Percentiles rank a stretch among this genome's conserved stretches.
phyloP scores from a whole-genome alignment of 1,140 invertebrate species.

The Cotesia typhae region DNA sequence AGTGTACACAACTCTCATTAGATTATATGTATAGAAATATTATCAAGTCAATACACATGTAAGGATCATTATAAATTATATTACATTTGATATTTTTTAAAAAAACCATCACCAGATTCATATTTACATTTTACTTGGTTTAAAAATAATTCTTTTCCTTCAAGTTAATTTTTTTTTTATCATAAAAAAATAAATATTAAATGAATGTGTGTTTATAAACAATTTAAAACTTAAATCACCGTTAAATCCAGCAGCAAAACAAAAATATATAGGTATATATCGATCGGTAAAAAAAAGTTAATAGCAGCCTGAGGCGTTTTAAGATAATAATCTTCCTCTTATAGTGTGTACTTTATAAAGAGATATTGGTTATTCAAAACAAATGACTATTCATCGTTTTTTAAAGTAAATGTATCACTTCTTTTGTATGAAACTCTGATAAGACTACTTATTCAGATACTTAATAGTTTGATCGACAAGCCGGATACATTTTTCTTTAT shows the following conservation, averaged over 20 bases:
- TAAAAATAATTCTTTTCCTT: no score
- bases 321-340: background rate
- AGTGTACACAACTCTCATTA: no score
- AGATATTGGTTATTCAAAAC: background rate
- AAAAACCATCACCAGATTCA: no score
- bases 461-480: conserved; percentile 3
- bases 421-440: conserved; percentile 7
- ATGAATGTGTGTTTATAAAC: no score
- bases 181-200: no score
- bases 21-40: no score
- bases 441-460: conserved; percentile 13
- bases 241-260: background rate
- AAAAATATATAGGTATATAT: conserved; percentile 7
- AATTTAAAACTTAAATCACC: no score
- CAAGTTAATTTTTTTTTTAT: no score
- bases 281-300: conserved; percentile 9
- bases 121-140: no score
- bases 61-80: no score
- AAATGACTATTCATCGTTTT: conserved; percentile 17
- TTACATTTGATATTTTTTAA: no score
- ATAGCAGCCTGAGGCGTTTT: conserved; percentile 6
- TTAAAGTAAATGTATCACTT: background rate
- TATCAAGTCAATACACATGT: no score
- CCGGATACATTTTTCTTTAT: background rate
- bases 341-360: background rate